A percentile compares a stretch with the other conserved stretches of the same genome.
phyloP scores from a whole-genome alignment of 2,888 invertebrate species.

The Ommatoiulus sabulosus region DNA sequence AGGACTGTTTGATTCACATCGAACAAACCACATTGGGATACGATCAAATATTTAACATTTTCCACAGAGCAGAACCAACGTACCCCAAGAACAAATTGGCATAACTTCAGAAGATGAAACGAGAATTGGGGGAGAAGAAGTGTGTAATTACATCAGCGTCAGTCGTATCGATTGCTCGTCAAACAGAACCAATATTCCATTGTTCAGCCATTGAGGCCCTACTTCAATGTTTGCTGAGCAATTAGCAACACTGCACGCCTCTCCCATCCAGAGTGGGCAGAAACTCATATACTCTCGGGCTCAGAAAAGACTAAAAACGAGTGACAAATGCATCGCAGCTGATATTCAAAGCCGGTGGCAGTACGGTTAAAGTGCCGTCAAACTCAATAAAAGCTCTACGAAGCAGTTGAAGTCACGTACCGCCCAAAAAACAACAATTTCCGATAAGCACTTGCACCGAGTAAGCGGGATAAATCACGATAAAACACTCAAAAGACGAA shows the following conservation, averaged over 20 bases:
- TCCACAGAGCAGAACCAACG: neutral
- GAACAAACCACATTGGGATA: too few species aligned
- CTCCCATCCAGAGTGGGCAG: neutral
- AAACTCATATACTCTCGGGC: neutral
- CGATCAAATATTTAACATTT: neutral
- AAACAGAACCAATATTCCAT: neutral
- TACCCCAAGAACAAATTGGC: neutral
- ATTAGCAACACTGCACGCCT: neutral
- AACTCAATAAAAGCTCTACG: neutral
- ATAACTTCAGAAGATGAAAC: neutral
- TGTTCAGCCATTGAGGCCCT: neutral
- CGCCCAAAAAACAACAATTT: neutral
- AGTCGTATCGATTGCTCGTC: neutral
- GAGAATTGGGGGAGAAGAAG: neutral
- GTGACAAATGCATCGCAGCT: conserved; percentile 20
- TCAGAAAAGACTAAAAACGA: neutral
- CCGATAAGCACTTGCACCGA: neutral
- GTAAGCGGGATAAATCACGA: neutral
- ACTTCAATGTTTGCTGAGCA: neutral
- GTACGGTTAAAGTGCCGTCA: neutral
- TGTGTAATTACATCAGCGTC: neutral
- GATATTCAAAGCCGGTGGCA: neutral
- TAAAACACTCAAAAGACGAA: neutral
- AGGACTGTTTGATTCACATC: too few species aligned
- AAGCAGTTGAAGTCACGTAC: conserved; percentile 4